Evolutionary conservation across 2,888 invertebrate species (phyloP).

Genomic region (Odontocolon sp.): DNA sequence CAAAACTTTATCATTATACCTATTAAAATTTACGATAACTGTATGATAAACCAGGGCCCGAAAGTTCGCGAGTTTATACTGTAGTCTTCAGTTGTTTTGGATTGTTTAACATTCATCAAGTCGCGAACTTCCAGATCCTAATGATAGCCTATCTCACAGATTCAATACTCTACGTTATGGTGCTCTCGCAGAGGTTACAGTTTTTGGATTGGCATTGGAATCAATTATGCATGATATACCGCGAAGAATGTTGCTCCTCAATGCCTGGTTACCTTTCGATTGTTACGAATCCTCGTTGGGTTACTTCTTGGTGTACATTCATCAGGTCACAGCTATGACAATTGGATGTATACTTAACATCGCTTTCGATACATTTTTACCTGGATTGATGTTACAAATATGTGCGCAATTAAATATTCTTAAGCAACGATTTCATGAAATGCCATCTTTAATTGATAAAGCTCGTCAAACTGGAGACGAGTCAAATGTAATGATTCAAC

Average conservation of each 20-base stretch:
- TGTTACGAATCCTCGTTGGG: not conserved
- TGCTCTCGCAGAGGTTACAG: not conserved
- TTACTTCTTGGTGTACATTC: not conserved
- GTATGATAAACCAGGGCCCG: too few relatives aligned
- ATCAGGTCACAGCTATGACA: not conserved
- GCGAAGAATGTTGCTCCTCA: not conserved
- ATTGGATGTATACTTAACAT: not conserved
- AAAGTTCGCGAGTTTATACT: too few relatives aligned
- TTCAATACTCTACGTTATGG: conserved; percentile 1
- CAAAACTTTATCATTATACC: too few relatives aligned
- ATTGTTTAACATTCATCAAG: too few relatives aligned
- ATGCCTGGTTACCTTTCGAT: not conserved
- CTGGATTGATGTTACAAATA: not conserved
- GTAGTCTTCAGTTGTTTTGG: too few relatives aligned
- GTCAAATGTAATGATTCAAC: conserved; percentile 37
- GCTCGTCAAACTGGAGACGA: too few relatives aligned
- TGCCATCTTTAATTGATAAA: not conserved
- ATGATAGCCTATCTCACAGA: not conserved
- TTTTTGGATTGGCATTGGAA: not conserved
- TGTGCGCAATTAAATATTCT: too few relatives aligned
- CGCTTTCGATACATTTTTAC: not conserved
- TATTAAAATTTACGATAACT: too few relatives aligned
- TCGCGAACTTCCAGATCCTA: not conserved
- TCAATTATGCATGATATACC: not conserved
- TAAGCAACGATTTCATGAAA: not conserved